A percentile compares a stretch with the other conserved stretches of the same genome.
Evolutionary conservation across 2,888 invertebrate species (phyloP).

Genomic region (Blastobasis lacticolella): DNA sequence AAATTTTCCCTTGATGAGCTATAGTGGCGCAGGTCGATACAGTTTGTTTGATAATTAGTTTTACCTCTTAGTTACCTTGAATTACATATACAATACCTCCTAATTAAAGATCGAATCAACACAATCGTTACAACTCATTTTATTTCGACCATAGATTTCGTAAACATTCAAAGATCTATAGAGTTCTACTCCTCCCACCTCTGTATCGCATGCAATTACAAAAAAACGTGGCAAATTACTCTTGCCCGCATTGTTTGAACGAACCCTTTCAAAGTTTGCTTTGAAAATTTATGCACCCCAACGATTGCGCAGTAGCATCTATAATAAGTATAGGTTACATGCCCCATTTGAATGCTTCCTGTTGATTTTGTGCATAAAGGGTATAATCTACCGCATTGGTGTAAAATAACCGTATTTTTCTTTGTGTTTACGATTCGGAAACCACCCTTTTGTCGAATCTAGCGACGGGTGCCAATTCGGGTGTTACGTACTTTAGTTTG

Average conservation of each 20-base stretch:
- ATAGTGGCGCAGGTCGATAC: no score
- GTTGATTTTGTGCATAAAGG: conserved; percentile 72
- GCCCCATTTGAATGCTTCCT: conserved; percentile 72
- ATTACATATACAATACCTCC: no score
- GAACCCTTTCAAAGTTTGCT: conserved; percentile 57
- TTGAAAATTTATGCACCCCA: conserved; percentile 68
- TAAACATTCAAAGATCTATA: background rate
- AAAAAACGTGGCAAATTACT: conserved; percentile 29
- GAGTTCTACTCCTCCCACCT: conserved; percentile 28
- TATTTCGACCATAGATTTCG: no score
- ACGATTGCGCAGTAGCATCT: conserved; percentile 47
- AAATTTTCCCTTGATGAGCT: no score
- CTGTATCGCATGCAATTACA: conserved; percentile 37
- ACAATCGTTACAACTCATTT: no score
- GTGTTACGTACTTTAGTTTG: conserved; percentile 33
- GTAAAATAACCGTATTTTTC: conserved; percentile 72
- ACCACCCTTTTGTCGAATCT: conserved; percentile 40
- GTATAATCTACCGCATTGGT: conserved; percentile 72
- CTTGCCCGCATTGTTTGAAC: conserved; percentile 43
- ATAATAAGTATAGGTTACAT: conserved; percentile 73
- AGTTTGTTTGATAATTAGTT: conserved; percentile 22
- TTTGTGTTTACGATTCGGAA: conserved; percentile 60
- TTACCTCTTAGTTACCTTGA: conserved; percentile 27
- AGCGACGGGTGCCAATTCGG: conserved; percentile 43
- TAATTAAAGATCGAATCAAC: no score